Base-by-base conservation (phyloP, 2,797 vertebrate species). In the Anguilla pacifica region DNA sequence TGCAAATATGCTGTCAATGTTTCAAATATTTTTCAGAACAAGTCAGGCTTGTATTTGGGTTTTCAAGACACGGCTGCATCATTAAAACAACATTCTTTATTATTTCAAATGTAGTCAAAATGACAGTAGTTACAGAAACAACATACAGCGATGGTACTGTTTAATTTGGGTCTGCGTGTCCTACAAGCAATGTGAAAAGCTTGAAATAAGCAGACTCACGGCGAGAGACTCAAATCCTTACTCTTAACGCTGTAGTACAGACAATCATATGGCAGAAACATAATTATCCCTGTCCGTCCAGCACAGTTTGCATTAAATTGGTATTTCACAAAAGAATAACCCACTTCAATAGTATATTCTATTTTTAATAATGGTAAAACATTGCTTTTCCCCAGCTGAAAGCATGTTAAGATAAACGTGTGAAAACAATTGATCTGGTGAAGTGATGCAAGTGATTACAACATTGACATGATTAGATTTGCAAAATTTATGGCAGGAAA, bases 51-150 rank as follows among this genome's bases (percentile, higher is more conserved):
- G 31, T 0, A 61, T 15, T 39, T 46, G 39, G 57, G 61, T 10
- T 49, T 22, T 57, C 35, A 87, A 85, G 25, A 74, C 83, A 84
- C 31, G 49, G 61, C 70, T 84, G 31, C 67, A 84, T 64, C 87
- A 59, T 64, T 84, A 87, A 87, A 89, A 88, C 88, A 93, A 95
- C 92, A 92, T 93, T 92, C 88, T 96, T 96, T 96, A 95, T 95
- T 95, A 94, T 95, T 95, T 95, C 93, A 96, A 95, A 95, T 94
- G 94, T 96, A 96, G 94, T 95, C 94, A 96, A 96, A 96, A 94
- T 93, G 93, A 95, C 95, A 95, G 92, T 93, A 92, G 94, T 95
- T 95, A 95, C 95, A 95, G 91, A 95, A 95, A 92, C 92, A 91
- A 95, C 93, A 94, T 93, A 94, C 91, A 93, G 93, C 91, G 91